Evolutionary conservation across 2,797 vertebrate genomes (phyloP).

Genomic region (Merluccius polli): DNA sequence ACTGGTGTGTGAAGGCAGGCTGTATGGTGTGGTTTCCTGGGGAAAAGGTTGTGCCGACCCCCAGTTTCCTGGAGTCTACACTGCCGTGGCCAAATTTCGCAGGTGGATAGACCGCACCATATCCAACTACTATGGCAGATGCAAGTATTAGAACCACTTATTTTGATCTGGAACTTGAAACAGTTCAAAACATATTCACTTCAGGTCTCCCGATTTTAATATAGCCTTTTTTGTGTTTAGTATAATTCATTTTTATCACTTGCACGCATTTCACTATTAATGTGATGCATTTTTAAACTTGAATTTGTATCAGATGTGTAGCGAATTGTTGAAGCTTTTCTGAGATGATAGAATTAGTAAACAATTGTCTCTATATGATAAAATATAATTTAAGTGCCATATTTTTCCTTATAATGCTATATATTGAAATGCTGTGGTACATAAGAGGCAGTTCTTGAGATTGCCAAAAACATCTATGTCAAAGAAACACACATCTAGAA

Average conservation of each 20-base stretch:
- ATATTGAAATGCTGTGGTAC: neutral
- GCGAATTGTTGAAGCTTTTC: neutral
- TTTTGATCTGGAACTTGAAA: constrained; percentile 28
- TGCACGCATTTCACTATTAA: constrained; percentile 25
- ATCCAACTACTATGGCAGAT: constrained; percentile 68
- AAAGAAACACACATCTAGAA: neutral
- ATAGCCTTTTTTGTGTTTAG: constrained; percentile 24
- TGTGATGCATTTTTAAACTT: constrained; percentile 32
- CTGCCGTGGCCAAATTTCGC: constrained; percentile 72
- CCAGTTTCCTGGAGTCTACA: constrained; percentile 76
- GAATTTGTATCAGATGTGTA: constrained; percentile 31
- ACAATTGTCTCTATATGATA: constrained; percentile 6
- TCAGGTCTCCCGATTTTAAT: constrained; percentile 27
- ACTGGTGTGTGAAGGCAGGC: constrained; percentile 73
- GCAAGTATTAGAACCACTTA: constrained; percentile 42
- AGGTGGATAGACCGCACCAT: constrained; percentile 78
- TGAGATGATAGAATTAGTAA: neutral
- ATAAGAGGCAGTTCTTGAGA: neutral
- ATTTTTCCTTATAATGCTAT: constrained; percentile 23
- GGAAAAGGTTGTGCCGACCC: constrained; percentile 72
- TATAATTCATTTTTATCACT: constrained; percentile 12
- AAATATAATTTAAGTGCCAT: constrained; percentile 54
- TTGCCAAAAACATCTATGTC: neutral
- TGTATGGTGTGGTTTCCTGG: constrained; percentile 80
- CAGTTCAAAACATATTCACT: constrained; percentile 4